A percentile compares a stretch with the other conserved stretches of the same genome.
phyloP scores from a whole-genome alignment of 2,888 invertebrate genomes.

The Sclerodermus sp. region DNA sequence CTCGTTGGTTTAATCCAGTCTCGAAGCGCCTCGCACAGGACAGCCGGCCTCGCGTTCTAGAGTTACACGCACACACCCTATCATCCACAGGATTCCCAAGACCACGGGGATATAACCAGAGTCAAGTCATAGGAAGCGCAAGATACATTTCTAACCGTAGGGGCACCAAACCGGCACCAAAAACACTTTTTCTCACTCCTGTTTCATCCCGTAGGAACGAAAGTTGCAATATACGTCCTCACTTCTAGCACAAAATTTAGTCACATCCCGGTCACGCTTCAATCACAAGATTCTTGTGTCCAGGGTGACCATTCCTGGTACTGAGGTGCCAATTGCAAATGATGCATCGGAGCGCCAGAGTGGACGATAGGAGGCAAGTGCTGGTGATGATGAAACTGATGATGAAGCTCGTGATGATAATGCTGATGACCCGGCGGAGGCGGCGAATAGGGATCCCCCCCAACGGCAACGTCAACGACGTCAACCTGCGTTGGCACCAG shows the following conservation, averaged over 20 bases:
- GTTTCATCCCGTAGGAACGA: too few species aligned
- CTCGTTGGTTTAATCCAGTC: too few species aligned
- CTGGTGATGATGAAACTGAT: constrained; percentile 42
- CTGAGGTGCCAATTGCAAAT: constrained; percentile 28
- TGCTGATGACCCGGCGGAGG: constrained; percentile 57
- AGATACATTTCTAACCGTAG: too few species aligned
- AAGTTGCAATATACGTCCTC: too few species aligned
- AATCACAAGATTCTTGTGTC: constrained; percentile 51
- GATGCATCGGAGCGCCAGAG: constrained; percentile 20
- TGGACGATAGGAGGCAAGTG: constrained; percentile 21
- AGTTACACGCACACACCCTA: too few species aligned
- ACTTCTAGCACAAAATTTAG: not conserved
- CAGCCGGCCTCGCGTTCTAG: too few species aligned
- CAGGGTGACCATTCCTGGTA: constrained; percentile 48
- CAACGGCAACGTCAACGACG: constrained; percentile 35
- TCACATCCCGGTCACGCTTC: constrained; percentile 23
- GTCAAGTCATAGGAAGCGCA: too few species aligned
- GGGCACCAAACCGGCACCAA: too few species aligned
- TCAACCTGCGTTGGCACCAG: constrained; percentile 37
- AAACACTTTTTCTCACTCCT: too few species aligned
- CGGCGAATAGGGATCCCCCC: constrained; percentile 54
- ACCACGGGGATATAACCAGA: too few species aligned
- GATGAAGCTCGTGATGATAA: constrained; percentile 45
- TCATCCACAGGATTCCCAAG: too few species aligned
- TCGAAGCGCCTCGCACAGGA: too few species aligned